A percentile compares a stretch with the other conserved stretches of the same genome.
phyloP scores from a whole-genome alignment of 2,113 vertebrate species.

The Sinocyclocheilus anshuiensis region DNA sequence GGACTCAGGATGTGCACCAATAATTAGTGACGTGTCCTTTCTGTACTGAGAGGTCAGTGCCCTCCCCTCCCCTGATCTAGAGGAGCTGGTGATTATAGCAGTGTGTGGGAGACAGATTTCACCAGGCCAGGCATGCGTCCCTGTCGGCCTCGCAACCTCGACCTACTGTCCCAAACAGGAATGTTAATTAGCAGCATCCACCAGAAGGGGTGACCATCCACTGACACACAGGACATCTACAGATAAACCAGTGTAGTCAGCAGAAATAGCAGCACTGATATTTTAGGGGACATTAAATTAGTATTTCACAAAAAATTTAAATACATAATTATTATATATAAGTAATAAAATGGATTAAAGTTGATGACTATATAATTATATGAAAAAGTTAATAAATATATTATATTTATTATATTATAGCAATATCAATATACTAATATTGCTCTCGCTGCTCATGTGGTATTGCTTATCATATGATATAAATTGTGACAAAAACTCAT shows the following conservation, averaged over 20 bases:
- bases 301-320: background rate
- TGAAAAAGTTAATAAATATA: too few species aligned
- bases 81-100: slow-evolving; percentile 27
- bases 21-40: slow-evolving; percentile 20
- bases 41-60: slow-evolving; percentile 23
- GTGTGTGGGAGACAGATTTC: slow-evolving; percentile 60
- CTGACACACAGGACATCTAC: slow-evolving; percentile 37
- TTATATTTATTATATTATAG: too few species aligned
- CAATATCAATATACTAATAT: too few species aligned
- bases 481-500: too few species aligned
- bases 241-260: slow-evolving; percentile 45
- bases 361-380: too few species aligned
- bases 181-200: slow-evolving; percentile 73
- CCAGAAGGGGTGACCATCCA: slow-evolving; percentile 64
- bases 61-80: background rate
- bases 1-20: slow-evolving; percentile 35
- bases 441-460: too few species aligned
- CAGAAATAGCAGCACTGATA: slow-evolving; percentile 11
- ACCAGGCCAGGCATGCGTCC: slow-evolving; percentile 60
- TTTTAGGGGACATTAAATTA: background rate
- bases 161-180: slow-evolving; percentile 63
- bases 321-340: too few species aligned
- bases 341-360: too few species aligned
- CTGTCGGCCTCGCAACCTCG: slow-evolving; percentile 46
- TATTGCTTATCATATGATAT: too few species aligned